Base-by-base conservation (phyloP, 2,113 vertebrate genomes). In the Camarhynchus parvulus region DNA sequence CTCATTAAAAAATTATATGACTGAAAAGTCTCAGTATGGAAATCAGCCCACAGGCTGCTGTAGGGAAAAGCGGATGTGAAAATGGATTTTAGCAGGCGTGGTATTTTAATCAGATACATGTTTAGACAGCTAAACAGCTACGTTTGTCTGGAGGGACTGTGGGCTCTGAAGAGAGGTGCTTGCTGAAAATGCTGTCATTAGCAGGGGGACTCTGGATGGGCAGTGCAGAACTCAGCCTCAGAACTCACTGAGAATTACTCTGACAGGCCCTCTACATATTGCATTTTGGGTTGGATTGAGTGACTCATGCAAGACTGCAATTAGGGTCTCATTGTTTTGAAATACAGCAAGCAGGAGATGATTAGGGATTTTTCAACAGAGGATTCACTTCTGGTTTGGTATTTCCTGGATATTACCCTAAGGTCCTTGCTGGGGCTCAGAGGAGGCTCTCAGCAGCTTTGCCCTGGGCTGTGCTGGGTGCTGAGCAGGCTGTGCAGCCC, bases 171-270 rank as follows among this genome's bases (percentile, higher is more conserved):
- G 90, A 72, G 61, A n/a, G 14, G 55, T 9, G 3, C 91, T 91
- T 53, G 37, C 94, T 96, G 91, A 53, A 91, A 95, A 63, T 30
- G 67, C 89, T 95, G 77, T 92, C 93, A 87, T 95, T 93, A 96
- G 76, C 61, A 12, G 20, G 77, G 85, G 76, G 68, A 66, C 93
- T 96, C 91, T 37, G 81, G 63, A 33, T 76, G 76, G 39, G 75
- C 89, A 95, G 80, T 16, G 44, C 61, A 46, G 96, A 61, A 63
- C 93, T 47, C 53, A 83, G 58, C 46, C 77, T 92, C 80, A 55
- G 93, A 87, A 95, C 94, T 97, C 95, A 80, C 88, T 5, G 5
- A n/a, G 67, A 86, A 93, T 95, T 75, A 76, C 94, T 90, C 95
- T 96, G 95, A 94, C 87, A 95, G 95, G 68, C 25, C 10, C 93